phyloP scores from a whole-genome alignment of 2,888 invertebrate genomes.

The Drosophila engyochracea region DNA sequence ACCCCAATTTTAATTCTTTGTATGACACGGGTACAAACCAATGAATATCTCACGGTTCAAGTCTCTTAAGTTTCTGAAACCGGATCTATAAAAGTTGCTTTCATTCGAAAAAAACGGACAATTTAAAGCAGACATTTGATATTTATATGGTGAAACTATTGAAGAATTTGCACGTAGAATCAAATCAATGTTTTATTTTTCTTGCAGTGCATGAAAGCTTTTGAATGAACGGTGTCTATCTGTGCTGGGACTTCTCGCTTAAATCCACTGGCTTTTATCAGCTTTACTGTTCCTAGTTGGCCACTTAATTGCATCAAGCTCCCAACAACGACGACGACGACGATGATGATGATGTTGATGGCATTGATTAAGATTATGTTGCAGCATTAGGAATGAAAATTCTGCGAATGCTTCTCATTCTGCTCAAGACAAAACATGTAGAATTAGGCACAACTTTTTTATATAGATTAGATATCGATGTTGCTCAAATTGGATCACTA shows the following conservation, averaged over 20 bases:
- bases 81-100: neutral
- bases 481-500: neutral
- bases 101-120: neutral
- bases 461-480: neutral
- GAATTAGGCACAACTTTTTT: slow-evolving; percentile 13
- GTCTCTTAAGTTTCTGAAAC: neutral
- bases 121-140: neutral
- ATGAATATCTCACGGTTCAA: neutral
- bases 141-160: neutral
- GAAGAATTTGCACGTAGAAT: neutral
- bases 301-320: slow-evolving; percentile 46
- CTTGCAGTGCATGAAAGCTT: slow-evolving; percentile 1
- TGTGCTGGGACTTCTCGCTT: neutral
- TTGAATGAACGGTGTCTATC: neutral
- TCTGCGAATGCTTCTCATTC: slow-evolving; percentile 12
- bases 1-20: neutral
- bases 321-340: neutral
- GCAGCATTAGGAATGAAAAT: slow-evolving; percentile 27
- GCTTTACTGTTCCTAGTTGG: slow-evolving; percentile 10
- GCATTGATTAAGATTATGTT: slow-evolving; percentile 42
- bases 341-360: neutral
- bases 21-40: too few species aligned
- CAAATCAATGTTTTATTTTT: neutral
- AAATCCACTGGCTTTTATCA: neutral
- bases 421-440: neutral